A percentile compares a stretch with the other conserved stretches of the same genome.
Evolutionary conservation across 2,888 invertebrate species (phyloP).

Genomic region (Graphium colonna): DNA sequence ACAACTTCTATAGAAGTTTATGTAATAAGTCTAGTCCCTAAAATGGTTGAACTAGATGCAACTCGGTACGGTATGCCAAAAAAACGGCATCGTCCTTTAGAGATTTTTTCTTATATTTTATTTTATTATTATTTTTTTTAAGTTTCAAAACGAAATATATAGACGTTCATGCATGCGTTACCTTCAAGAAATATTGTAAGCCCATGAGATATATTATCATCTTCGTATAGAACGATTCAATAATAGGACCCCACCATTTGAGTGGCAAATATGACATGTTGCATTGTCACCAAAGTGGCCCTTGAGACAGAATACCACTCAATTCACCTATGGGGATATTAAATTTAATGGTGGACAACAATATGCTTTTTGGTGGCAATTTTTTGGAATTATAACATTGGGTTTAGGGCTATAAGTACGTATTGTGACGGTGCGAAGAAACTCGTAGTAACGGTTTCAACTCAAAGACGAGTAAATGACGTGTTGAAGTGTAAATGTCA

Average conservation of each 20-base stretch:
- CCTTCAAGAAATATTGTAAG: not conserved
- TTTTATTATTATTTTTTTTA: too few species aligned
- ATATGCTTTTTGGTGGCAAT: slow-evolving; percentile 43
- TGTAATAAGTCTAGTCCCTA: too few species aligned
- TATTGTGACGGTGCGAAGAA: slow-evolving; percentile 36
- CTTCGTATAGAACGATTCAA: slow-evolving; percentile 11
- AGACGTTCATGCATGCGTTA: too few species aligned
- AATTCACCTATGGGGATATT: slow-evolving; percentile 44
- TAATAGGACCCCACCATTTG: slow-evolving; percentile 23
- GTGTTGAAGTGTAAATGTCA: too few species aligned
- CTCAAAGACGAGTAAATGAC: too few species aligned
- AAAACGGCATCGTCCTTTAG: too few species aligned
- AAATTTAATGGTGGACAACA: slow-evolving; percentile 33
- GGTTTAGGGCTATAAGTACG: slow-evolving; percentile 47
- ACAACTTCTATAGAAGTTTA: too few species aligned
- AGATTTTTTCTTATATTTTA: too few species aligned
- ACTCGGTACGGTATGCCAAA: too few species aligned
- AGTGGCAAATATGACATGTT: slow-evolving; percentile 57
- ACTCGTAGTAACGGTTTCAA: slow-evolving; percentile 15
- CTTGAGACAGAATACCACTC: slow-evolving; percentile 43
- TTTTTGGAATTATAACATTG: slow-evolving; percentile 41
- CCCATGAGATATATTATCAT: not conserved
- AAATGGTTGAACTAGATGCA: too few species aligned
- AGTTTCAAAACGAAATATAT: too few species aligned
- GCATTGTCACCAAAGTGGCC: slow-evolving; percentile 62